Evolutionary conservation across 2,888 invertebrate species (phyloP).

Genomic region (Cephus spinipes): DNA sequence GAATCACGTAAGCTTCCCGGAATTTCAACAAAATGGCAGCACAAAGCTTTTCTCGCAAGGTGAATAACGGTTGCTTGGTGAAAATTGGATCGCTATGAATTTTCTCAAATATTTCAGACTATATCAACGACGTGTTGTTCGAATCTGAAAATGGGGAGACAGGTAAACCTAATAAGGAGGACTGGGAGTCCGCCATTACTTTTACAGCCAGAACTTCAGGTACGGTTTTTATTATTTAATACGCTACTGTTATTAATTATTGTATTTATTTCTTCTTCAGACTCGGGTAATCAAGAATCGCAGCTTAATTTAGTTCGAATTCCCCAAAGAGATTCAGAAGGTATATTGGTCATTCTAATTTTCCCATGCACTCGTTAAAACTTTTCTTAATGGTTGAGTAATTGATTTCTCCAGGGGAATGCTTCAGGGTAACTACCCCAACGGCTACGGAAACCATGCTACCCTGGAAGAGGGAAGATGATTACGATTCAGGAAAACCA

Average conservation of each 20-base stretch:
- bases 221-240: constrained; percentile 70
- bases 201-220: constrained; percentile 91
- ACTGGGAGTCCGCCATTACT: constrained; percentile 89
- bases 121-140: constrained; percentile 86
- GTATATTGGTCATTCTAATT: constrained; percentile 18
- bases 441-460: constrained; percentile 91
- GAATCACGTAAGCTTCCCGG: constrained; percentile 90
- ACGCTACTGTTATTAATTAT: no score
- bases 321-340: constrained; percentile 32
- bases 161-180: constrained; percentile 72
- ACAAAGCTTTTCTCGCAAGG: constrained; percentile 90
- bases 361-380: constrained; percentile 4
- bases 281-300: constrained; percentile 7
- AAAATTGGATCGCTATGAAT: constrained; percentile 28
- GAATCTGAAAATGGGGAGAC: constrained; percentile 73
- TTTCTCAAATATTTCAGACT: constrained; percentile 71
- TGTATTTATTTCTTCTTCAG: constrained; percentile 1
- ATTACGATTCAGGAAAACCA: constrained; percentile 75
- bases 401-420: constrained; percentile 67
- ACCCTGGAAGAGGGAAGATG: constrained; percentile 91
- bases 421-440: constrained; percentile 84
- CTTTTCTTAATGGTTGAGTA: neutral
- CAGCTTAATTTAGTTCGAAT: neutral
- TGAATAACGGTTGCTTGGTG: constrained; percentile 59
- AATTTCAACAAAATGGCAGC: constrained; percentile 90